These are phyloP conservation scores for Reticulitermes lucifugus DNA, from an alignment of 2,888 invertebrate species.

Conservation along the genomic window DNA sequence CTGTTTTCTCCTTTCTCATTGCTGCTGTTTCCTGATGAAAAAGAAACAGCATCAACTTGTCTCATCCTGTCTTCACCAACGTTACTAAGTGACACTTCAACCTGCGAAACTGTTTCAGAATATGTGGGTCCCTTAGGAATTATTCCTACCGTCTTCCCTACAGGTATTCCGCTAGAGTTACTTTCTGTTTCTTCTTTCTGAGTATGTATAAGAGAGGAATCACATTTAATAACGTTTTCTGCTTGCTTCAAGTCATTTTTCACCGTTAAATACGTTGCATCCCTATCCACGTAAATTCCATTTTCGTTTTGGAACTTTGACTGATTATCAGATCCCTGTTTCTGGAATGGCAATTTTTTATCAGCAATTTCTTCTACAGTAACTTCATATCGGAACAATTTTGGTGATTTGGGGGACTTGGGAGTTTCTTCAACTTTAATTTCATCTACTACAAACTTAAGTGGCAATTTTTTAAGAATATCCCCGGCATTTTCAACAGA, in stretches of 20 bases:
- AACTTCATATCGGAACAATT: conserved; percentile 45
- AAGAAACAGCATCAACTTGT: not conserved
- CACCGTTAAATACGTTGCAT: too few species aligned
- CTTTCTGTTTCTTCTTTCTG: not conserved
- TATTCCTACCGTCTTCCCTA: too few species aligned
- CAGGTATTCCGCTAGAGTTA: too few species aligned
- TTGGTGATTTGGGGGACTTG: conserved; percentile 32
- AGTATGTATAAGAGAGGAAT: not conserved
- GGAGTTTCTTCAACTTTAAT: conserved; percentile 46
- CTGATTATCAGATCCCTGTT: not conserved
- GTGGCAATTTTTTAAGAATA: conserved; percentile 18
- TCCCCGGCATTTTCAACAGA: conserved; percentile 45
- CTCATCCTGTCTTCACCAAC: not conserved
- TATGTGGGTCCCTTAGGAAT: too few species aligned
- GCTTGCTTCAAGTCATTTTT: too few species aligned
- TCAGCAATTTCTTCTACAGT: conserved; percentile 48
- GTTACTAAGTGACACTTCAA: too few species aligned
- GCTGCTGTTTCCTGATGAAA: not conserved
- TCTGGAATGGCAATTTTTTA: conserved; percentile 42
- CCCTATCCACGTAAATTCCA: too few species aligned
- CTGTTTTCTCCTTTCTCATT: not conserved
- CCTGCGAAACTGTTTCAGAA: too few species aligned
- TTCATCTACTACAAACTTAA: conserved; percentile 47
- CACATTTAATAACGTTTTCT: too few species aligned
- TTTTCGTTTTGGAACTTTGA: too few species aligned